Evolutionary conservation across 2,113 vertebrate species (phyloP).

Genomic region (Albula goreensis): DNA sequence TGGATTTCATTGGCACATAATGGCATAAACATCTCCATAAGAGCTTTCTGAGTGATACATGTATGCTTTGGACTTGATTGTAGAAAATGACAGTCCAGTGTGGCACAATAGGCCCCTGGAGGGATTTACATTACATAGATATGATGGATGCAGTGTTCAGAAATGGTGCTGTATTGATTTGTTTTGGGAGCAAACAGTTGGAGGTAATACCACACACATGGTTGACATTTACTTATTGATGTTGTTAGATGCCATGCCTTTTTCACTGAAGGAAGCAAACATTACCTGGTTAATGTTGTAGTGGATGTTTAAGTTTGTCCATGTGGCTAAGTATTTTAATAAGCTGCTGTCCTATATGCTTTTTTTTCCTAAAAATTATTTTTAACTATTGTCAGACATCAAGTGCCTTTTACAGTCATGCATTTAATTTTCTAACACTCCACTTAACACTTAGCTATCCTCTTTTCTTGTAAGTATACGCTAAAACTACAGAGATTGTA

Average conservation of each 20-base stretch:
- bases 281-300: neutral
- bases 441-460: neutral
- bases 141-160: constrained; percentile 39
- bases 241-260: constrained; percentile 52
- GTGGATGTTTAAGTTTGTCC: neutral
- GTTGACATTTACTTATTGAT: constrained; percentile 59
- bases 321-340: neutral
- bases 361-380: no score
- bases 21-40: constrained; percentile 51
- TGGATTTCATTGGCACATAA: constrained; percentile 45
- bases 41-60: constrained; percentile 56
- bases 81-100: constrained; percentile 54
- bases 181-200: constrained; percentile 52
- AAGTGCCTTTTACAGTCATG: no score
- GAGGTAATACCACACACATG: constrained; percentile 35
- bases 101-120: constrained; percentile 39
- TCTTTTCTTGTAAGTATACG: neutral
- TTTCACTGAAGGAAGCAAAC: constrained; percentile 44
- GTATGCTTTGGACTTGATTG: constrained; percentile 65
- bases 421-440: no score
- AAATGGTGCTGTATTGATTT: constrained; percentile 50
- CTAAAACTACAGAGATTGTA: neutral
- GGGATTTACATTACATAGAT: constrained; percentile 62
- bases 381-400: no score
- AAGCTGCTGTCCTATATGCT: neutral